Percentiles rank a stretch among this genome's conserved stretches.
Evolutionary conservation across 2,888 invertebrate species (phyloP).

Genomic region (Nomada fabriciana): DNA sequence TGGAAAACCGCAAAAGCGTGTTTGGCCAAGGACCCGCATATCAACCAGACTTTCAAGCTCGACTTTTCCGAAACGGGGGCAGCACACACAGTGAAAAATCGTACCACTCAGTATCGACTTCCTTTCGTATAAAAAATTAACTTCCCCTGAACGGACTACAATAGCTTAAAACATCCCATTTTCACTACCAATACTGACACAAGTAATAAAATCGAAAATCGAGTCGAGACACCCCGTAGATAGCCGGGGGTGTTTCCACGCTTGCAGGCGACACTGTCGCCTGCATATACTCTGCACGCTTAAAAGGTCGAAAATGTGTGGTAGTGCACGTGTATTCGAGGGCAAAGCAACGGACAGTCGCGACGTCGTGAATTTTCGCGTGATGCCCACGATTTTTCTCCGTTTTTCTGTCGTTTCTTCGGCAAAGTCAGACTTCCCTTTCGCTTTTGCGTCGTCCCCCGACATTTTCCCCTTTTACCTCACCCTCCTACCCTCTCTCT

Average conservation of each 20-base stretch:
- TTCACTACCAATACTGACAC: neutral
- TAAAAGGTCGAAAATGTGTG: conserved; percentile 23
- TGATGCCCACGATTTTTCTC: conserved; percentile 56
- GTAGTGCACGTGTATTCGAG: conserved; percentile 32
- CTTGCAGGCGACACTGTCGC: conserved; percentile 18
- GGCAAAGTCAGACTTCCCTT: conserved; percentile 21
- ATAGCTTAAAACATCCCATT: neutral
- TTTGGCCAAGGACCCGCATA: neutral
- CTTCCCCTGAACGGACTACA: neutral
- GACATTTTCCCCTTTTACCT: conserved; percentile 30
- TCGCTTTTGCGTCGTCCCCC: conserved; percentile 34
- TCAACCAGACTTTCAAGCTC: conserved; percentile 1
- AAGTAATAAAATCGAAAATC: neutral
- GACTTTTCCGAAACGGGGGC: neutral
- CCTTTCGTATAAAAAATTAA: neutral
- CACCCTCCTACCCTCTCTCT: neutral
- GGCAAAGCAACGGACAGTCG: conserved; percentile 46
- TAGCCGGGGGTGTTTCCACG: neutral
- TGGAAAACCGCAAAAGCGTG: neutral
- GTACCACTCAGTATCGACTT: neutral
- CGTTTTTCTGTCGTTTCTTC: conserved; percentile 38
- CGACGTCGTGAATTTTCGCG: conserved; percentile 54
- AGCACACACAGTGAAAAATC: neutral
- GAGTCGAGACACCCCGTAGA: conserved; percentile 12
- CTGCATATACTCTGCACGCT: conserved; percentile 1